Base-by-base conservation (phyloP, 2,797 vertebrate species). In the Anableps anableps region DNA sequence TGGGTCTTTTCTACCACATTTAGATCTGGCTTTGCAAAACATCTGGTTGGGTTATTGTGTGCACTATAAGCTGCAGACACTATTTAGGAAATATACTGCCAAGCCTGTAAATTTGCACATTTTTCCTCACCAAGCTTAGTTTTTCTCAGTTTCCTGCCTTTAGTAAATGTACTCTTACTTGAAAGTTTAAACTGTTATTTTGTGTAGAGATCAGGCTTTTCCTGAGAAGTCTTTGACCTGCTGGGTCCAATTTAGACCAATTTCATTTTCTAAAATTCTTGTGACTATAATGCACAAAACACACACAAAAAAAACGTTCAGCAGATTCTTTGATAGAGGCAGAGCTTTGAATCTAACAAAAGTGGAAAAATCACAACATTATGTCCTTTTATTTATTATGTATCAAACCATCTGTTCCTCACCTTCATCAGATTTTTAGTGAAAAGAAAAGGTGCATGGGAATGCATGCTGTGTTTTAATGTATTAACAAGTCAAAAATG, bases 41-140 rank as follows among this genome's bases (percentile, higher is more conserved):
- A 93, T 93, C 93, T 94, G 92, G 86, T 81, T 75, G 77, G 43
- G 82, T 81, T 89, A 90, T 89, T 91, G 60, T 78, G 88, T 60
- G 81, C 29, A 62, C 88, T 78, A 85, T 71, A 81, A 72, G 75
- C 80, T 80, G 23, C 78, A 77, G 45, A 81, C 72, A 43, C 82
- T 48, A 77, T 71, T 77, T 50, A 74, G 80, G 80, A 81, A 76
- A 51, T 70, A 62, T 48, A 75, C 60, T 78, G 51, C 66, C 74
- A 68, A 60, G 75, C 41, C 38, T 83, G 41, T 81, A 31, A 77
- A 76, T 72, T 38, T 76, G 68, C 31, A 78, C 26, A 45, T 31
- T 75, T 86, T 73, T 41, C 51, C 74, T 72, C 55, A 62, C 80
- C 48, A 13, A 23, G 53, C 34, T 14, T 45, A 72, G 13, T 73